Conservation (phyloP, 2,797 vertebrate species). For the Rhinella marina region DNA sequence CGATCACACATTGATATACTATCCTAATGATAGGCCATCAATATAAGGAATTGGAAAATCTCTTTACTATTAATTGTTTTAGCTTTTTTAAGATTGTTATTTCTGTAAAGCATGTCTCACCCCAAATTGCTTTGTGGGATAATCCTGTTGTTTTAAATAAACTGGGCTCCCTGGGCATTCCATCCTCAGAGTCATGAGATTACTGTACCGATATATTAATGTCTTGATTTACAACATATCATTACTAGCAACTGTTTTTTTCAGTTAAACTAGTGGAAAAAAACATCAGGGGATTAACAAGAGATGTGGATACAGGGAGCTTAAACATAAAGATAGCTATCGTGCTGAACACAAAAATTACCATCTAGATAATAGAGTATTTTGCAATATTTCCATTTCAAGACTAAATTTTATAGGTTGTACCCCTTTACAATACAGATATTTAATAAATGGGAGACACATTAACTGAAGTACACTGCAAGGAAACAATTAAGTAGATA, state of each 20-base stretch:
- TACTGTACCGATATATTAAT: neutral
- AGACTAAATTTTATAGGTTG: neutral
- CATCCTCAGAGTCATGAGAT: neutral
- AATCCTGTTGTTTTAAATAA: neutral
- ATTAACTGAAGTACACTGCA: too few relatives aligned
- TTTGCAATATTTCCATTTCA: neutral
- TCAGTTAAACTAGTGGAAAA: neutral
- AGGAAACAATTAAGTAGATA: too few relatives aligned
- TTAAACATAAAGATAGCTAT: neutral
- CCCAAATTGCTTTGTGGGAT: neutral
- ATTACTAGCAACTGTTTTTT: neutral
- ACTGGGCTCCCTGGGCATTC: neutral
- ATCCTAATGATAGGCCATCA: too few relatives aligned
- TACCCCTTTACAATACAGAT: too few relatives aligned
- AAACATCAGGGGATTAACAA: neutral
- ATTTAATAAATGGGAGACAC: too few relatives aligned
- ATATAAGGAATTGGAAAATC: too few relatives aligned
- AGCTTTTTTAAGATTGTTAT: too few relatives aligned
- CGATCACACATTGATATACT: too few relatives aligned
- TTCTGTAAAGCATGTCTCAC: neutral
- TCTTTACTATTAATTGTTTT: too few relatives aligned
- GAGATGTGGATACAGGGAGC: neutral
- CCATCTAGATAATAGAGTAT: neutral
- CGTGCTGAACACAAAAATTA: neutral
- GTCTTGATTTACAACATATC: neutral